Evolutionary conservation across 2,797 vertebrate species (phyloP).

Genomic region (Eremophila alpestris): DNA sequence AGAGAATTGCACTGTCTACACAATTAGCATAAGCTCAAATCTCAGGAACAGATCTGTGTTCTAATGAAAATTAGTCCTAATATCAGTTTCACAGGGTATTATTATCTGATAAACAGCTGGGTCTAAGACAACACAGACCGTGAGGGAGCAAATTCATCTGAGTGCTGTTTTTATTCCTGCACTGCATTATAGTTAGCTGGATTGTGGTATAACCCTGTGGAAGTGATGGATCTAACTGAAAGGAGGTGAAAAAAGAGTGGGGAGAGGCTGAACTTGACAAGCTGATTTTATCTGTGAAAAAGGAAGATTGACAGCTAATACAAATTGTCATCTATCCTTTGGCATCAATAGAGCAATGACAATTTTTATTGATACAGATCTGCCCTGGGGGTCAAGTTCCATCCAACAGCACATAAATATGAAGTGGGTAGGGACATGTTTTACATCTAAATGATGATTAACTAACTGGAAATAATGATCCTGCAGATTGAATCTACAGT

Average conservation of each 20-base stretch:
- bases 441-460: background rate
- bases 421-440: background rate
- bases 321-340: background rate
- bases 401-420: background rate
- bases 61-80: background rate
- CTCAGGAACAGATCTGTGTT: background rate
- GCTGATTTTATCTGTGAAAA: background rate
- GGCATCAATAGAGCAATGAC: background rate
- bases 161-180: background rate
- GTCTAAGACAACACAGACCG: background rate
- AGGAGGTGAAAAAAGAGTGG: background rate
- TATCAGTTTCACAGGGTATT: background rate
- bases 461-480: slow-evolving; percentile 15
- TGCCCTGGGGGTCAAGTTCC: background rate
- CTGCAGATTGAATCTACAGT: slow-evolving; percentile 88
- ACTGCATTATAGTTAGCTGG: background rate
- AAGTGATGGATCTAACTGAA: background rate
- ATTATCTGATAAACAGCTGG: background rate
- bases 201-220: background rate
- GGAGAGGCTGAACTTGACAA: background rate
- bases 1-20: background rate
- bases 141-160: background rate
- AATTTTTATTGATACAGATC: background rate
- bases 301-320: background rate
- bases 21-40: background rate